A percentile compares a stretch with the other conserved stretches of the same genome.
These are phyloP conservation scores for Connochaetes taurinus DNA, from an alignment of 2,113 vertebrate genomes.

Conservation along the genomic window DNA sequence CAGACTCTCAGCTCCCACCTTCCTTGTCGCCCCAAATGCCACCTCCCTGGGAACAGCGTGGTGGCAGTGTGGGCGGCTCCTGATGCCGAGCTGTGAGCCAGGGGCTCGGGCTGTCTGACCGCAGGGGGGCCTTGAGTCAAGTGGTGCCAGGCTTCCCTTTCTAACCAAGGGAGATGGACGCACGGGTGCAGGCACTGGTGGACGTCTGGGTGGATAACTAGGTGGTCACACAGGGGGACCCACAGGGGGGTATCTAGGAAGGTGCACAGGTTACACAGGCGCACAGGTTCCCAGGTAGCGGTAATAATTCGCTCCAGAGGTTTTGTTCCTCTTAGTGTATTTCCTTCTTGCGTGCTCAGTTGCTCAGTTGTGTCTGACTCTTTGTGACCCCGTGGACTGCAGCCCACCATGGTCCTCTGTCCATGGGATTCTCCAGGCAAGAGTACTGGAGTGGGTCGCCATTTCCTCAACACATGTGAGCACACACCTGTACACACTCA, in stretches of 20 bases:
- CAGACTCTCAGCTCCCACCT: neutral
- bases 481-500: no score
- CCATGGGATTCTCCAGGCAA: neutral
- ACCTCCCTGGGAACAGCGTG: neutral
- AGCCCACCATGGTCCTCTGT: neutral
- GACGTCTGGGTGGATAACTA: neutral
- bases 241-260: fast-evolving
- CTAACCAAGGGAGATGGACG: neutral
- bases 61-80: neutral
- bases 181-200: fast-evolving
- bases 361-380: neutral
- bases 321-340: neutral
- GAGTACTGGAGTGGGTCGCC: neutral
- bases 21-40: fast-evolving
- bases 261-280: fast-evolving
- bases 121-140: neutral
- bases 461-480: neutral
- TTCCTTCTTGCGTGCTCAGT: no score
- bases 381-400: neutral
- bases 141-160: fast-evolving
- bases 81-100: neutral
- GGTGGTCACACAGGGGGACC: fast-evolving
- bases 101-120: constrained; percentile 47
- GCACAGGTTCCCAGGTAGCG: fast-evolving
- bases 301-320: fast-evolving